Evolutionary conservation across 2,888 invertebrate genomes (phyloP).

Genomic region (Pyrrhosoma nymphula): DNA sequence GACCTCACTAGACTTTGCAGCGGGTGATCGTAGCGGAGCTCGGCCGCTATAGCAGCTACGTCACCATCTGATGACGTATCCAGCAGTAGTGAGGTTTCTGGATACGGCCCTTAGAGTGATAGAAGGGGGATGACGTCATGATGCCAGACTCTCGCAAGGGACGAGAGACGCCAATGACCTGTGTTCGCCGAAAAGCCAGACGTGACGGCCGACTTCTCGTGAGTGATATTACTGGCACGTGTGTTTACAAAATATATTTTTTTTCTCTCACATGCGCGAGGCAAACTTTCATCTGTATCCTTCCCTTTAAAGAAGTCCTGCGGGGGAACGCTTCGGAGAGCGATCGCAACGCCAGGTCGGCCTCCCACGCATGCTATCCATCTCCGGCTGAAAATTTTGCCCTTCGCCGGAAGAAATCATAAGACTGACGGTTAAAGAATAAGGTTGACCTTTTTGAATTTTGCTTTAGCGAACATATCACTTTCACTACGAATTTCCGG

Average conservation of each 20-base stretch:
- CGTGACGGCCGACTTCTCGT: background rate
- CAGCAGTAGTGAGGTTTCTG: too few relatives aligned
- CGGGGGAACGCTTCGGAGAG: background rate
- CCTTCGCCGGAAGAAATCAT: background rate
- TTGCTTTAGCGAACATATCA: too few relatives aligned
- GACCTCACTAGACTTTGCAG: too few relatives aligned
- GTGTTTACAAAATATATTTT: background rate
- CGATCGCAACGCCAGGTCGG: background rate
- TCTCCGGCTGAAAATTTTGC: background rate
- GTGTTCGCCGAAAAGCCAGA: background rate
- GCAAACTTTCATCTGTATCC: background rate
- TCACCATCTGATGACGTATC: too few relatives aligned
- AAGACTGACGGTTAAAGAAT: too few relatives aligned
- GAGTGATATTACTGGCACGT: too few relatives aligned
- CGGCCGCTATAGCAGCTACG: too few relatives aligned
- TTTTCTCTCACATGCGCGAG: background rate
- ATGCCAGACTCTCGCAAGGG: background rate
- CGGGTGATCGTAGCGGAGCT: too few relatives aligned
- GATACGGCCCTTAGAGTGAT: background rate
- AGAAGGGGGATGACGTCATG: background rate
- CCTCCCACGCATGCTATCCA: background rate
- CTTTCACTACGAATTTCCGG: too few relatives aligned
- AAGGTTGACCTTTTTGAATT: background rate
- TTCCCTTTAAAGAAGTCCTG: background rate
- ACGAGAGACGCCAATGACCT: background rate